Conservation (phyloP, 2,888 invertebrate genomes). For the Epinotia bilunana region DNA sequence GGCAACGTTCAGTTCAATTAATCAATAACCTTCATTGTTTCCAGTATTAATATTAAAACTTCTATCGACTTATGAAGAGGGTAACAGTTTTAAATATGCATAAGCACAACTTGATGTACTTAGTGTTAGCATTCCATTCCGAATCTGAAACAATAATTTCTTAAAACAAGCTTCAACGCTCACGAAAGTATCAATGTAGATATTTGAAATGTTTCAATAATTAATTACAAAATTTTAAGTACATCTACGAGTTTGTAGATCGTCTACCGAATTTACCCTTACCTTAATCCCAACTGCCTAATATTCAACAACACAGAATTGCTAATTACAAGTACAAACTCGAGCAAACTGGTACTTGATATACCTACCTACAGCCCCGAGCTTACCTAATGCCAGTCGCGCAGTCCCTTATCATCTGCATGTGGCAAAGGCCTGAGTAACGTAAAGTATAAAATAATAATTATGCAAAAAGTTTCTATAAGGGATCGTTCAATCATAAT, state of each 20-base stretch:
- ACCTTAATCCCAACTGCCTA: not conserved
- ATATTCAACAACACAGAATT: constrained; percentile 1
- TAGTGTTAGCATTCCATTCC: constrained; percentile 12
- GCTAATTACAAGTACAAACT: not conserved
- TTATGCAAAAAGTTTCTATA: too few species aligned
- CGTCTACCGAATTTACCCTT: not conserved
- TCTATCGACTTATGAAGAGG: not conserved
- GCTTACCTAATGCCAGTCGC: not conserved
- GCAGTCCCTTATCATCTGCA: too few species aligned
- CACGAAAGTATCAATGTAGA: not conserved
- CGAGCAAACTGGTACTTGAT: not conserved
- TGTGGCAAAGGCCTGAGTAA: too few species aligned
- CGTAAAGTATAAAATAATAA: not conserved
- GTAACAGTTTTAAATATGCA: constrained; percentile 27
- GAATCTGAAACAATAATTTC: constrained; percentile 24
- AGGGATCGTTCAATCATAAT: too few species aligned
- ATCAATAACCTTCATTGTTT: not conserved
- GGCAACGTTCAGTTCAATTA: not conserved
- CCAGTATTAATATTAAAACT: not conserved
- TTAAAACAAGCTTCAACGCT: constrained; percentile 9
- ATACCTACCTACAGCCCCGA: not conserved
- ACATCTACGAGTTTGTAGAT: not conserved
- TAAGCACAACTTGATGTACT: constrained; percentile 26
- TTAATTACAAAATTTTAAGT: not conserved
- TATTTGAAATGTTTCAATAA: not conserved